These are phyloP conservation scores for Glossosoma conforme DNA, from an alignment of 1,140 invertebrate species.

Conservation along the genomic window DNA sequence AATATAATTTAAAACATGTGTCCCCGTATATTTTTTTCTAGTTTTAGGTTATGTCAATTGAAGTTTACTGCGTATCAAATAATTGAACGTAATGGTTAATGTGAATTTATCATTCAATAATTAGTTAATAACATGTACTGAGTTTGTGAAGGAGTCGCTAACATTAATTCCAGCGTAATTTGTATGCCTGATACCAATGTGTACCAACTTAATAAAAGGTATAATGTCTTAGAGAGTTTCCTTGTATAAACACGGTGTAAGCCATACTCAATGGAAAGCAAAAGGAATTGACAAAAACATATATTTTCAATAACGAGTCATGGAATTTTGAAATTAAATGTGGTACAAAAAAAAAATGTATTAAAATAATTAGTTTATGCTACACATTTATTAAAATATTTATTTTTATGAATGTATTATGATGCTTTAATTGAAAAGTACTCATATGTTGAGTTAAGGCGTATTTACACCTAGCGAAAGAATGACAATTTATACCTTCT, in stretches of 20 bases:
- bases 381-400: too few relatives aligned
- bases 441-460: too few relatives aligned
- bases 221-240: background rate
- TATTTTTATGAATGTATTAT: too few relatives aligned
- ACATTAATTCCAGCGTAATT: constrained; percentile 5
- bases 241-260: background rate
- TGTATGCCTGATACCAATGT: background rate
- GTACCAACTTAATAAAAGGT: background rate
- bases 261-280: background rate
- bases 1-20: background rate
- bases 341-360: too few relatives aligned
- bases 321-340: too few relatives aligned
- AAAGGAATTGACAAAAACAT: too few relatives aligned
- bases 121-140: background rate
- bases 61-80: background rate
- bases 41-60: background rate
- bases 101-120: background rate
- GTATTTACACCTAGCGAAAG: too few relatives aligned
- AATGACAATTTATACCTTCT: too few relatives aligned
- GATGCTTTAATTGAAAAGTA: too few relatives aligned
- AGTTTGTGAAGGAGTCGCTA: background rate
- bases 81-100: background rate
- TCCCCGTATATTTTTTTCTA: background rate
- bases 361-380: too few relatives aligned
- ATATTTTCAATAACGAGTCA: too few relatives aligned